Evolutionary conservation across 1,140 invertebrate species (phyloP), one percentile per base, ranked within the genome.

Genomic region (Chironomus tepperi): DNA sequence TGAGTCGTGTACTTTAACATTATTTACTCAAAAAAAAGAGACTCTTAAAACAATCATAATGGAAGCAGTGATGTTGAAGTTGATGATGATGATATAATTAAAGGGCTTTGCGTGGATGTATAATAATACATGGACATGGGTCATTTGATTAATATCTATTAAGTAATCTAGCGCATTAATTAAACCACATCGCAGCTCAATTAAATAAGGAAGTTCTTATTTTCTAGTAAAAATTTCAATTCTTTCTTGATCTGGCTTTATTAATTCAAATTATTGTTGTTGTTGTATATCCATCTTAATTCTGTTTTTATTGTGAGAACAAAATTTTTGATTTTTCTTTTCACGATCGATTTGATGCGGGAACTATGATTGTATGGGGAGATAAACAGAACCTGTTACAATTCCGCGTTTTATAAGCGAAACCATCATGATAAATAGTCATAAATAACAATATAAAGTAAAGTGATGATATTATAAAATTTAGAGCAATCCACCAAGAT

Each of bases 101-200:
- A 70, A 57, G n/a, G 12, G 12, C n/a, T 57, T n/a, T 57, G 47
- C 47, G 65, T 70, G 65, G 18, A 70, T 70, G 16, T 3, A 19
- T 34, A 34, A 34, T 34, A 34, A 34, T 34, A 34, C 24, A 18
- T 70, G 65, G n/a, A 16, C 18, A 70, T 70, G 65, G 65, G 65
- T 70, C 65, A 70, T 70, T 21, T 70, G 19, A 70, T 70, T 70
- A 67, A 47, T 9, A 47, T 47, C 43, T 67, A 67, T 67, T 67
- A 70, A 70, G 9, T 70, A 57, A 57, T 57, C 12, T 57, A 57
- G 12, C 18, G 18, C 64, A 19, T 16, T 19, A 67, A 7, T 67
- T 67, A 34, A 67, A 18, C 18, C n/a, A 16, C n/a, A 16, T 16
- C 64, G 16, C 65, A 70, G 65, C 65, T 70, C 65, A 19, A 70